Base-by-base conservation (phyloP, 2,888 invertebrate species). In the Sesamia inferens region DNA sequence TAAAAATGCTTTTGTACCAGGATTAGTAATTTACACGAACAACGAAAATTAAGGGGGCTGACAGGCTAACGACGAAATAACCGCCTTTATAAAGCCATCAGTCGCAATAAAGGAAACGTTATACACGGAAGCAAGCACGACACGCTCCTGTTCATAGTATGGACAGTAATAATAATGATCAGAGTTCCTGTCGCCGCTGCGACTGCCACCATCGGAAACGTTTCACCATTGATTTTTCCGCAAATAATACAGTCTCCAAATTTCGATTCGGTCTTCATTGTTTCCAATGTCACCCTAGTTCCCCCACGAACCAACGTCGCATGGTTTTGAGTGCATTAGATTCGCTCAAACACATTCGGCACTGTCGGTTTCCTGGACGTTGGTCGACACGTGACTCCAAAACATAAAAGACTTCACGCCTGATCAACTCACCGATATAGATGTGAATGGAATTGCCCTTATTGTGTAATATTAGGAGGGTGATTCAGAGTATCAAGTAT, bases 201-300 rank as follows among this genome's bases (percentile, higher is more conserved):
- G 81, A 81, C 89, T 90, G 89, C 90, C 90, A 92, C 90, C 91
- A 92, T 92, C 94, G 96, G 96, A 95, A 95, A 88, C 93, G 84
- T 91, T 93, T 92, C 90, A 87, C 93, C 95, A 95, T 96, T 95
- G 94, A 95, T 96, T 96, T 95, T 95, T 95, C 96, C 95, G 94
- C 93, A 95, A 95, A 95, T 94, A 94, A 93, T 94, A 92, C 88
- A 90, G 90, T 91, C 90, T 90, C 90, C 88, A 87, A 91, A 92
- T 92, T 89, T 89, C 82, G 86, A 82, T 86, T 87, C 85, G 84
- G 81, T 86, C 85, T 84, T 82, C 84, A 88, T 90, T 91, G 90
- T 90, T 89, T 90, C 79, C 86, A 84, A 84, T 85, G 84, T 87
- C 87, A 86, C 89, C 90, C 88, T 79, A 83, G 81, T 82, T 83